Base-by-base conservation (phyloP, 2,888 invertebrate genomes). In the Acrobasis suavella region DNA sequence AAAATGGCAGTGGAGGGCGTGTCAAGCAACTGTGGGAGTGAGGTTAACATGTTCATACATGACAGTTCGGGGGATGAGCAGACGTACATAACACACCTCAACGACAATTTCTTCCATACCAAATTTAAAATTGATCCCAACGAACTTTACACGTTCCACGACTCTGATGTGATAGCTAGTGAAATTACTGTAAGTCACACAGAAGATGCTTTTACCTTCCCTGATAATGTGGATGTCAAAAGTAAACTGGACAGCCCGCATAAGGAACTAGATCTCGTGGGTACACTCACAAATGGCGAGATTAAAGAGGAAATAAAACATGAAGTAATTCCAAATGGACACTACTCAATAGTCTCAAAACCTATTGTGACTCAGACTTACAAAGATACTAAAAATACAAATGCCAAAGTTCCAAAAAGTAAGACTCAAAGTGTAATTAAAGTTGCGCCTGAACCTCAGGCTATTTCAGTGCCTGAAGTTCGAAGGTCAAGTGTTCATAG, bases 61-160 rank as follows among this genome's bases (percentile, higher is more conserved):
- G 91, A 91, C 39, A 86, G 83, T 70, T 86, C 91, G 3, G 85
- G 85, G 15, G 92, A 91, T 66, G 92, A 91, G 65, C 90, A 90
- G 67, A 72, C 83, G 9, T 91, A 91, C 71, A 85, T 91, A 73
- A 82, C 83, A 67, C 91, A 91, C 70, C 77, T 89, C 8, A 90
- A 85, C 77, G 91, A 92, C 66, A 91, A 87, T 70, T 91, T 86
- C 70, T 92, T 83, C 63, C 82, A 90, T 76, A 83, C 87, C 68
- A 91, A 91, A 83, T 92, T 90, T 76, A 92, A 92, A 86, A 91
- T 91, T 75, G 91, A 92, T 81, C 90, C 91, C 66, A 92, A 89
- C 69, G 93, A 93, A 72, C 74, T 93, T 52, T 92, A 92, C 70
- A 92, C 92, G 60, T 93, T 93, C 78, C 87, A 91, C 75, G 93